Evolutionary conservation across 2,888 invertebrate genomes (phyloP), one percentile per base, ranked within the genome.

Genomic region (Meghimatium bilineatum): DNA sequence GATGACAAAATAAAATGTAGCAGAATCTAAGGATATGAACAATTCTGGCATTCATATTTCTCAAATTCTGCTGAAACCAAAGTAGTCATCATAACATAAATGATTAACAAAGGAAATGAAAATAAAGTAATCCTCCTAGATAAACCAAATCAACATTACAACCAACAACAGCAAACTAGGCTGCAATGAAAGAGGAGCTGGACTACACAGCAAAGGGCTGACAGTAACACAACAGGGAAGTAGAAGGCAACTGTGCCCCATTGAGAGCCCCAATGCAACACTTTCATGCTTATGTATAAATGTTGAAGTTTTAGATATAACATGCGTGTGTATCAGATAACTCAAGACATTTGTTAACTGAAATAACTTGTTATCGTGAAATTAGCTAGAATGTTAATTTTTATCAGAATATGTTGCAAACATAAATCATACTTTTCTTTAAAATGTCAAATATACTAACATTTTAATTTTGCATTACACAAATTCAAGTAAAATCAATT

Each of bases 251-350:
- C 67, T 72, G 44, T 74, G 74, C 81, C 81, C 49, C 83, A 60
- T 67, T 69, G 72, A 63, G 82, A 83, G 83, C 83, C 83, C 83
- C 83, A 83, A 83, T 83, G 71, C 78, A 83, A 44, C 83, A 83
- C 83, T 83, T 56, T 17, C 10, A 66, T 26, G n/a, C 60, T 49
- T n/a, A n/a, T n/a, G 17, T 49, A 49, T 49, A 49, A 49, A 12
- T 49, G 49, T 49, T 44, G 44, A 44, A 44, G 44, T 44, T 8
- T 44, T 44, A 8, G 12, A 44, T 44, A 12, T 44, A 44, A 5
- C 5, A 44, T 8, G 5, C 6, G 44, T 44, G 5, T 44, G 44
- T 8, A 44, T 44, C 44, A 12, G 5, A 44, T 44, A 44, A 44
- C 44, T 12, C 44, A 44, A 44, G 56, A 23, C n/a, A 12, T 26